A percentile compares a stretch with the other conserved stretches of the same genome.
Conservation (phyloP, 2,888 invertebrate species). For the Metallyticus violacea region DNA sequence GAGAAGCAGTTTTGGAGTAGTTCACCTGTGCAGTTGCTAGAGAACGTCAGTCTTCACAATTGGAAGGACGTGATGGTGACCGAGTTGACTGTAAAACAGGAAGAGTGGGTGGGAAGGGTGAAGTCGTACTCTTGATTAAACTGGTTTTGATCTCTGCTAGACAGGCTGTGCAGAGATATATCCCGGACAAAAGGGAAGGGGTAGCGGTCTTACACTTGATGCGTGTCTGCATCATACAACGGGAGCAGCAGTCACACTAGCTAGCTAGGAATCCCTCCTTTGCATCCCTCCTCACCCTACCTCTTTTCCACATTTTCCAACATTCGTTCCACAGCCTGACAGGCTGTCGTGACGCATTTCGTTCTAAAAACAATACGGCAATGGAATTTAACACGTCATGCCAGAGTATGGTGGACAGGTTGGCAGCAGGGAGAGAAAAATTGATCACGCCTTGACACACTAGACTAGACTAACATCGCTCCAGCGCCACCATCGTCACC, state of each 20-base stretch:
- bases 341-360: slow-evolving; percentile 43
- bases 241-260: background rate
- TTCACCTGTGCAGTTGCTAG: no score
- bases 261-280: background rate
- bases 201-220: background rate
- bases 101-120: background rate
- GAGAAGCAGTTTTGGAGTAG: no score
- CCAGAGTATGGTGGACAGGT: slow-evolving; percentile 34
- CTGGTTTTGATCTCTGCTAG: slow-evolving; percentile 12
- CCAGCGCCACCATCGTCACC: background rate
- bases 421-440: slow-evolving; percentile 24
- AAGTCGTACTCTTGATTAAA: slow-evolving; percentile 14
- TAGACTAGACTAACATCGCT: background rate
- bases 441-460: slow-evolving; percentile 18
- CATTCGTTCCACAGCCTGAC: slow-evolving; percentile 36
- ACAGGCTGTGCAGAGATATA: background rate
- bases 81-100: background rate
- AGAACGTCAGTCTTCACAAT: no score
- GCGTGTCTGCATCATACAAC: slow-evolving; percentile 7
- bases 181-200: background rate
- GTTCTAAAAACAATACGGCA: slow-evolving; percentile 39
- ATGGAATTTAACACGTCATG: slow-evolving; percentile 43
- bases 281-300: background rate
- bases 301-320: slow-evolving; percentile 11
- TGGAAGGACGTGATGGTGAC: no score